Conservation (phyloP, 30 jellyfish, hydroid and myxozoan genomes). For the Chrysaora quinquecirrha region DNA sequence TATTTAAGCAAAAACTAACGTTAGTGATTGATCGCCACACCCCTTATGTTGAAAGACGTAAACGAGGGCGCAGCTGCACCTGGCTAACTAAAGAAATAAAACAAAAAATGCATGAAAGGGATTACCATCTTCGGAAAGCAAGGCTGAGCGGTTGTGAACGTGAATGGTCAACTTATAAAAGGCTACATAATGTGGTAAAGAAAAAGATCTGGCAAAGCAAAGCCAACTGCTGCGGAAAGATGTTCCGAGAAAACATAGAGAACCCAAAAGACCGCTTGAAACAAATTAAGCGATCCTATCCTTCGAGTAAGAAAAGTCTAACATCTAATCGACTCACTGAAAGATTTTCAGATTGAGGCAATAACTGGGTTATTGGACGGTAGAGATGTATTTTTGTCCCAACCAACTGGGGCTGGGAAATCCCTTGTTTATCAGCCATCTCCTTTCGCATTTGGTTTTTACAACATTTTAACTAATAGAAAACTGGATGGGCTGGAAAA, state of each 20-base stretch:
- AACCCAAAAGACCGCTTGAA: conserved; percentile 28
- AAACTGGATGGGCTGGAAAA: too few relatives aligned
- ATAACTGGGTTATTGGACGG: too few relatives aligned
- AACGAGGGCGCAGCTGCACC: conserved; percentile 46
- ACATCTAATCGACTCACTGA: too few relatives aligned
- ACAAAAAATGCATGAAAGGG: conserved; percentile 52
- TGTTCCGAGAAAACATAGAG: conserved; percentile 47
- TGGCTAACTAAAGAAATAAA: conserved; percentile 46
- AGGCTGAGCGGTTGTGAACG: conserved; percentile 32
- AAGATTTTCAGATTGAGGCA: too few relatives aligned
- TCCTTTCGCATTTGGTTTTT: too few relatives aligned
- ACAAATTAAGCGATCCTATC: conserved; percentile 29
- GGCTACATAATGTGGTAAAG: conserved; percentile 30
- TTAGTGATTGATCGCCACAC: conserved; percentile 42
- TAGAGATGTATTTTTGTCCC: too few relatives aligned
- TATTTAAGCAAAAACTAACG: conserved; percentile 29
- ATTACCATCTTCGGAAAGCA: conserved; percentile 28
- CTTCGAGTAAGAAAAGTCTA: conserved; percentile 15
- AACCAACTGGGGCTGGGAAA: too few relatives aligned
- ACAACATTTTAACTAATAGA: too few relatives aligned
- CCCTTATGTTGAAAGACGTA: conserved; percentile 24
- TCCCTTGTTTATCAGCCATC: too few relatives aligned
- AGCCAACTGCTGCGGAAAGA: conserved; percentile 50
- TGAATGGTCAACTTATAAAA: conserved; percentile 39
- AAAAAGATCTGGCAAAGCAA: conserved; percentile 37